These are phyloP conservation scores for Leptestheria dahalacensis DNA, from an alignment of 1,140 invertebrate genomes.

Conservation along the genomic window DNA sequence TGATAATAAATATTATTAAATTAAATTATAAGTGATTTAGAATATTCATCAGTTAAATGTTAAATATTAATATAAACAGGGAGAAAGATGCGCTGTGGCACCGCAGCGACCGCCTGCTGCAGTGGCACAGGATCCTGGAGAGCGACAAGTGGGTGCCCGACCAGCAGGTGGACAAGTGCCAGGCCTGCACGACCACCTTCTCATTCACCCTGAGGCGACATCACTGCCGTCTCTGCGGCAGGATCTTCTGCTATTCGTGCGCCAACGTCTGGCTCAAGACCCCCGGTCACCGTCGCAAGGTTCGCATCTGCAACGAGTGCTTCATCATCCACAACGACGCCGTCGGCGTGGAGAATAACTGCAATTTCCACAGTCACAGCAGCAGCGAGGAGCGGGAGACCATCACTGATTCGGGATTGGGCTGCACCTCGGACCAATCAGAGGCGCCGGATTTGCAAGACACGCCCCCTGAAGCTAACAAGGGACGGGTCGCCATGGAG, in stretches of 20 bases:
- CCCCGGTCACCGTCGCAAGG: background rate
- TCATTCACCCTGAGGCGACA: conserved; percentile 10
- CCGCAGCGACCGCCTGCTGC: conserved; percentile 11
- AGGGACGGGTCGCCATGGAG: background rate
- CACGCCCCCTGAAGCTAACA: no score
- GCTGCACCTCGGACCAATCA: background rate
- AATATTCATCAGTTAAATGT: no score
- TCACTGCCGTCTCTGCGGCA: conserved; percentile 12
- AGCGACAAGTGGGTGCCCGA: conserved; percentile 11
- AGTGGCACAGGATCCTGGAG: conserved; percentile 9
- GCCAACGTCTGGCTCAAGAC: conserved; percentile 12
- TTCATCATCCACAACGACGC: conserved; percentile 6
- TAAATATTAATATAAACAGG: background rate
- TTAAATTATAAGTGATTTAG: no score
- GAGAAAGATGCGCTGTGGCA: conserved; percentile 14
- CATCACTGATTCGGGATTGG: background rate
- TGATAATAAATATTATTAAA: no score
- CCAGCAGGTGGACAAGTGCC: conserved; percentile 1
- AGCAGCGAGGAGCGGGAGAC: no score
- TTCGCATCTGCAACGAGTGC: conserved; percentile 13
- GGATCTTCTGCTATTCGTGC: conserved; percentile 14
- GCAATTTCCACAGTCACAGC: background rate
- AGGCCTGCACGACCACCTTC: conserved; percentile 2
- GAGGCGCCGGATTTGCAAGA: background rate
- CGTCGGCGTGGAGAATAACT: background rate